Evolutionary conservation across 2,888 invertebrate species (phyloP), one percentile per base, ranked within the genome.

Genomic region (Diaperis boleti): DNA sequence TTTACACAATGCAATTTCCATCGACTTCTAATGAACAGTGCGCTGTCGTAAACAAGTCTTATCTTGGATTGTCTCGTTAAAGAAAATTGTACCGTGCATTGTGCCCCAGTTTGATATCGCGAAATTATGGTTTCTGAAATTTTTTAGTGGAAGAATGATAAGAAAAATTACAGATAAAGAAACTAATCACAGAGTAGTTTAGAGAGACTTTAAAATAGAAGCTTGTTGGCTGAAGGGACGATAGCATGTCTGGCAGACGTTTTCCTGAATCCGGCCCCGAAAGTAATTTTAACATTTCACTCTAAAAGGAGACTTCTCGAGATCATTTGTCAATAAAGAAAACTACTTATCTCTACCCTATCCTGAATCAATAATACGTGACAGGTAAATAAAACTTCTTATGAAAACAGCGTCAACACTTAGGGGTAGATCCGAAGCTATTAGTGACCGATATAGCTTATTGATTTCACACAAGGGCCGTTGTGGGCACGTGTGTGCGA

Each of bases 371-470:
- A 17, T 17, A 49, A n/a, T 15, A 17, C 11, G 10, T 10, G 11
- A 11, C 42, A 55, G 42, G 55, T 55, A 55, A 55, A 55, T 42
- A 55, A 42, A 22, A 20, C 31, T 31, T 20, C 29, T 42, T 55
- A 61, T 39, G 37, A 47, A 61, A 55, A 45, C 42, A 37, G 33
- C 26, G 10, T 10, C 45, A 22, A 13, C 15, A 29, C 45, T 61
- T 61, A 61, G 42, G 52, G 47, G 14, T 61, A 47, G 33, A 33
- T 6, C 15, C 22, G 29, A 45, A 62, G 62, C 62, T 64, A 62
- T 64, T 61, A 52, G 54, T 62, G 59, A 62, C 44, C 62, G 62
- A 60, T 64, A 67, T 67, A 54, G 62, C 64, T 62, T 67, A 67
- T 67, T 64, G 67, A 67, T 67, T 67, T 52, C 67, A 52, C 55